A percentile compares a stretch with the other conserved stretches of the same genome.
Conservation (phyloP, 2,797 vertebrate genomes). For the Premnoplex brunnescens region DNA sequence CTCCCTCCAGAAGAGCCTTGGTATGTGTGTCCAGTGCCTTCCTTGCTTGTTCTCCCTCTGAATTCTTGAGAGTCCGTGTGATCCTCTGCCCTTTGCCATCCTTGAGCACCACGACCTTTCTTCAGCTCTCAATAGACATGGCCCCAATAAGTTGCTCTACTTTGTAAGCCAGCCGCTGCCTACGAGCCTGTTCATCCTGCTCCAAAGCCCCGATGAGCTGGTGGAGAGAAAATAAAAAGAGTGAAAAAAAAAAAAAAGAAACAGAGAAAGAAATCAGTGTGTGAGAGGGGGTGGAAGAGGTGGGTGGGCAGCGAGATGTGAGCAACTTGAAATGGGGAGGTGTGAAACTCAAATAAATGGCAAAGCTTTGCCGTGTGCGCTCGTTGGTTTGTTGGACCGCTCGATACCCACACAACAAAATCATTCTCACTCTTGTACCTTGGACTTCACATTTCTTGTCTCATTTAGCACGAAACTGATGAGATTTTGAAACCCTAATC, state of each 20-base stretch:
- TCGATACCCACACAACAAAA: background rate
- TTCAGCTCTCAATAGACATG: slow-evolving; percentile 98
- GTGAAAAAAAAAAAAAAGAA: background rate
- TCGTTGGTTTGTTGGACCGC: background rate
- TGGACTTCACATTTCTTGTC: background rate
- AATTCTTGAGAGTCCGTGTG: slow-evolving; percentile 9
- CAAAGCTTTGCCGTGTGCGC: background rate
- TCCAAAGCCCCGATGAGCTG: slow-evolving; percentile 93
- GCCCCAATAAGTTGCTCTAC: slow-evolving; percentile 94
- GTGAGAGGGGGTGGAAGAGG: background rate
- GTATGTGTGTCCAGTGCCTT: slow-evolving; percentile 18
- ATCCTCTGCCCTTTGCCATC: slow-evolving; percentile 52
- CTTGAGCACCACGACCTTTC: slow-evolving; percentile 16
- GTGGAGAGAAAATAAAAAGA: background rate
- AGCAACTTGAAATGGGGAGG: background rate
- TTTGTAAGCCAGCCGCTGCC: slow-evolving; percentile 94
- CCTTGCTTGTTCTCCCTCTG: slow-evolving; percentile 49
- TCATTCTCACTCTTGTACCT: background rate
- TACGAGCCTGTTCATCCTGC: slow-evolving; percentile 92
- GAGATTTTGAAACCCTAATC: slow-evolving; percentile 17
- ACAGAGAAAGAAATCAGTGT: background rate
- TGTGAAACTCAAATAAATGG: background rate
- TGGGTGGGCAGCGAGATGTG: background rate
- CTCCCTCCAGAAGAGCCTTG: slow-evolving; percentile 22
- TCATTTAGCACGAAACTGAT: slow-evolving; percentile 18